Base-by-base conservation (phyloP, 2,888 invertebrate species). In the Subacronicta megacephala region DNA sequence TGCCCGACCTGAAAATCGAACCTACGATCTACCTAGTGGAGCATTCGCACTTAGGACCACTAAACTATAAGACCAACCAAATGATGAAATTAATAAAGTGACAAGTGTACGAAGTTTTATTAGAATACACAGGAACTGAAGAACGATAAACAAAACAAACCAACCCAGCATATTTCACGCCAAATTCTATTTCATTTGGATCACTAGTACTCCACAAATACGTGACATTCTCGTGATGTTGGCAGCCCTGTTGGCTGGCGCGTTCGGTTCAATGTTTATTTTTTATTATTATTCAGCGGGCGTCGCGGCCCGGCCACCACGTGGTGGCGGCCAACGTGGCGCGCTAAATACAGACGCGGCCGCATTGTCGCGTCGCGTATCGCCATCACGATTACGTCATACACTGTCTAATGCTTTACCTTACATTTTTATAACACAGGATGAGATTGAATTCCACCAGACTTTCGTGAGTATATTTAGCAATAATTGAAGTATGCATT, bases 241-340 rank as follows among this genome's bases (percentile, higher is more conserved):
- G 73, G 75, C 68, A 73, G 57, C 72, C 61, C 69, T 75, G 65
- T 56, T 44, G 67, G 67, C 67, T 69, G 65, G 66, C 66, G 66
- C 69, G 55, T 75, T 73, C 68, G 56, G 56, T 59, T 61, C 62
- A 69, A 71, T 76, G 75, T 72, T 78, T 78, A 68, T 72, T 78
- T 77, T 76, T 78, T 78, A 75, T 75, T 76, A 64, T 71, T 78
- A 77, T 76, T 75, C 75, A 54, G 56, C 58, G 60, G 59, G 75
- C 65, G 62, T 74, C 75, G 64, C 62, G 54, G 67, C 58, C 67
- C 57, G 67, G 60, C 62, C 75, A 58, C 73, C 74, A 75, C 75
- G 74, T 74, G 73, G 73, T 75, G 62, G 62, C 72, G 62, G 62
- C 75, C 75, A 69, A 69, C 70, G 70, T 64, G 70, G 70, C 75